These are phyloP conservation scores for Fulmarus glacialis DNA, from an alignment of 2,113 vertebrate species.

Conservation along the genomic window DNA sequence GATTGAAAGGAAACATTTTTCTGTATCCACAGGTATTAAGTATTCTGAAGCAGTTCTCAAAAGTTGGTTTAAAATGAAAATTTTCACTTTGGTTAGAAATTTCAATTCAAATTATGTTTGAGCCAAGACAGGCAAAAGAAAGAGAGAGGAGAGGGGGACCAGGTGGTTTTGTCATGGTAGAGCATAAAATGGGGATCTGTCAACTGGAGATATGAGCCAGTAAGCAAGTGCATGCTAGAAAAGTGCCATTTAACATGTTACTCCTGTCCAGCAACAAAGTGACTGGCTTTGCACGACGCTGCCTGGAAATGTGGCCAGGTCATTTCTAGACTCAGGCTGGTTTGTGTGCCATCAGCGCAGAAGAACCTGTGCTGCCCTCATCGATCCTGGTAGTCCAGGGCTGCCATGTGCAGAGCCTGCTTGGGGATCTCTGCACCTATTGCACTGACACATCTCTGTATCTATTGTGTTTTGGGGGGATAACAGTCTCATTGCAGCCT, in stretches of 20 bases:
- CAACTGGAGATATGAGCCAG: background rate
- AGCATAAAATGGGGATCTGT: background rate
- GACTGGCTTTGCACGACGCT: background rate
- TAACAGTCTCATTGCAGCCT: background rate
- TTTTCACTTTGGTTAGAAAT: background rate
- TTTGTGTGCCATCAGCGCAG: background rate
- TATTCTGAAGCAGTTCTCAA: background rate
- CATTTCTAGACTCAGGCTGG: background rate
- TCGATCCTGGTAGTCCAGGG: rapidly evolving
- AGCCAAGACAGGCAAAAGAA: background rate
- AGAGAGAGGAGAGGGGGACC: background rate
- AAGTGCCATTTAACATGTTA: background rate
- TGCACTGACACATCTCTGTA: background rate
- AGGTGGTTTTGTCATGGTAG: background rate
- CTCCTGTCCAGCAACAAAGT: background rate
- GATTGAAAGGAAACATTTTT: background rate
- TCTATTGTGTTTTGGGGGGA: background rate
- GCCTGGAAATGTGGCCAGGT: background rate
- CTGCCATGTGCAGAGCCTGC: background rate
- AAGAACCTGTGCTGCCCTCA: background rate
- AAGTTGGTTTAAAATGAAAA: background rate
- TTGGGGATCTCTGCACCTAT: background rate
- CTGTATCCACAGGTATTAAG: background rate
- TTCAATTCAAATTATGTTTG: background rate
- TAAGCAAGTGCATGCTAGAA: background rate